A percentile compares a stretch with the other conserved stretches of the same genome.
phyloP scores from a whole-genome alignment of 2,888 invertebrate species.

The Crioceris asparagi region DNA sequence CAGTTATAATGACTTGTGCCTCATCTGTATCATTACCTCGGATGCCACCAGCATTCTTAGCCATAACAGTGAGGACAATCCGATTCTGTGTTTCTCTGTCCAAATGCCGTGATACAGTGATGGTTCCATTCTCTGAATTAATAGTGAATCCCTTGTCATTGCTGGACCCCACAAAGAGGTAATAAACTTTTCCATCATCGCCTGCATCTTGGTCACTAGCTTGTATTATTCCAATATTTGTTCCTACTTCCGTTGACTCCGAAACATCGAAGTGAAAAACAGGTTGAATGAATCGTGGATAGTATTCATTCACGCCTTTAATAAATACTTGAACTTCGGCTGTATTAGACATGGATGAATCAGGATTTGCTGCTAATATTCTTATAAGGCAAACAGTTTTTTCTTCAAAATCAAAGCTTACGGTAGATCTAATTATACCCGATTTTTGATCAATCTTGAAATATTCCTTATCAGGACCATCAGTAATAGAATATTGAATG shows the following conservation, averaged over 20 bases:
- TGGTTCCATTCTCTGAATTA: constrained; percentile 71
- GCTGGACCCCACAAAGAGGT: constrained; percentile 86
- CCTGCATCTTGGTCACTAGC: constrained; percentile 85
- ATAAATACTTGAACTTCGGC: constrained; percentile 65
- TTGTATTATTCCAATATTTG: constrained; percentile 74
- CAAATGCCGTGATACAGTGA: constrained; percentile 69
- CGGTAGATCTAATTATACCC: constrained; percentile 64
- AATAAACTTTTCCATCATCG: constrained; percentile 78
- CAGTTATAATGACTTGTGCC: constrained; percentile 85
- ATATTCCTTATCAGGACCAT: constrained; percentile 60
- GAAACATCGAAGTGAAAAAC: constrained; percentile 89
- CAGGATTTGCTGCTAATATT: constrained; percentile 78
- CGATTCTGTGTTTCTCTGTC: constrained; percentile 84
- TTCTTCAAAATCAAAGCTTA: constrained; percentile 81
- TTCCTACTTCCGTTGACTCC: constrained; percentile 79
- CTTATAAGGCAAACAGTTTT: constrained; percentile 61
- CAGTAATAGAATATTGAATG: constrained; percentile 71
- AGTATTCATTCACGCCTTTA: constrained; percentile 80
- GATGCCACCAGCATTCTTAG: constrained; percentile 90
- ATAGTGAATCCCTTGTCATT: constrained; percentile 85
- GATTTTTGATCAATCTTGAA: constrained; percentile 69
- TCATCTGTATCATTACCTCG: constrained; percentile 92
- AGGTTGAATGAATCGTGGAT: constrained; percentile 77
- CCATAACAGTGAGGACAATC: constrained; percentile 82
- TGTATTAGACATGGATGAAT: constrained; percentile 66